Evolutionary conservation across 2,797 vertebrate species (phyloP), one percentile per base, ranked within the genome.

Genomic region (Caiman crocodilus): DNA sequence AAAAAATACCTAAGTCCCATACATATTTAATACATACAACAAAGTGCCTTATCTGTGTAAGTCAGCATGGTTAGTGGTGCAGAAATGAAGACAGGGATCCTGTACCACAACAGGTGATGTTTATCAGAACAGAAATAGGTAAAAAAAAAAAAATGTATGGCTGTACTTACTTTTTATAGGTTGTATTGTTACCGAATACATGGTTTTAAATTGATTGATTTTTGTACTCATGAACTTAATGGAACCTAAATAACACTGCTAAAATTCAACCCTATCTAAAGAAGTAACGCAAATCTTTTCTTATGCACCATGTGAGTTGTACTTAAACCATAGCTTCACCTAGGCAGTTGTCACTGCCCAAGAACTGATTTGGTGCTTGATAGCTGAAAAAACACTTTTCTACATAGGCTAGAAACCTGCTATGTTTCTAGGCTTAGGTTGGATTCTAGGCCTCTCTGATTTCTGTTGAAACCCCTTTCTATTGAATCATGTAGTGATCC

Each of bases 1-100:
- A 92, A 89, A 88, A 88, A 88, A 88, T 77, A 88, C 87, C 91
- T 86, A 42, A 87, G 56, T 87, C 57, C 55, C 18, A 95, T 96
- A 84, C 95, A 91, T 95, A 92, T 90, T 94, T 89, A 93, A 94
- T 57, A 96, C 94, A 90, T 95, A 85, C 42, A 94, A 59, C 5
- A 87, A 75, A 64, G 84, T 69, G 76, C 12, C 79, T 42, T 60
- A 83, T 55, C 90, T 94, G 92, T 73, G 91, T 92, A 82, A 94
- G 78, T 71, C 30, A 85, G 17, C 79, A 26, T 76, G 89, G 78
- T 85, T 93, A 76, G 55, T 63, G 1, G 74, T 87, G 89, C 90
- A 90, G 35, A 93, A 94, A 78, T 23, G 69, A 88, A 89, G 92
- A 77, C 86, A 81, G 83, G 78, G 87, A 75, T 69, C 17, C 7